These are phyloP conservation scores for Myotis brandtii DNA, from an alignment of 2,113 vertebrate genomes.

Conservation along the genomic window DNA sequence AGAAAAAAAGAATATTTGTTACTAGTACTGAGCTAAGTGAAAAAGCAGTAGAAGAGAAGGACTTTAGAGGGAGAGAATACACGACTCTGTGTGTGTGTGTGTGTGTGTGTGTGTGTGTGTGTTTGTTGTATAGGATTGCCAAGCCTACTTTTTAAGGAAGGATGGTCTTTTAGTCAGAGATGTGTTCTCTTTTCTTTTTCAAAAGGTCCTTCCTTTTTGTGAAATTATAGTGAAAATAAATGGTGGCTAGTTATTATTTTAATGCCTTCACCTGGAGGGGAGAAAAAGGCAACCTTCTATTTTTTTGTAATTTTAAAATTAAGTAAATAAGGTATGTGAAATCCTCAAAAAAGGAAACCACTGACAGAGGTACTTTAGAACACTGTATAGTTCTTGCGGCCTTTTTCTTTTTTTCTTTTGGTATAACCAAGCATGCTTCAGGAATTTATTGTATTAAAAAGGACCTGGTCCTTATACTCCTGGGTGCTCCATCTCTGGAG, in stretches of 20 bases:
- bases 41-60: background rate
- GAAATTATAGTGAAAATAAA: constrained; percentile 2
- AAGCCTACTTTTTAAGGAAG: background rate
- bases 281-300: background rate
- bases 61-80: background rate
- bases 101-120: too few relatives aligned
- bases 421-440: background rate
- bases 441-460: background rate
- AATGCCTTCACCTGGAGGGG: background rate
- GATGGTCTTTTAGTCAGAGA: background rate
- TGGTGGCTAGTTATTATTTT: background rate
- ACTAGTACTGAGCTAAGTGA: background rate
- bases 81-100: background rate
- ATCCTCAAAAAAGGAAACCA: background rate
- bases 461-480: background rate
- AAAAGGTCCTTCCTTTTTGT: background rate
- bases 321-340: background rate
- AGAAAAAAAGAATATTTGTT: background rate
- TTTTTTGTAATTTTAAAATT: background rate
- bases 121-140: background rate
- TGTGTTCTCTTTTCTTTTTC: background rate
- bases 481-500: background rate
- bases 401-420: background rate
- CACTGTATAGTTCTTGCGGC: background rate
- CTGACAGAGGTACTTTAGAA: background rate